Evolutionary conservation across 2,113 vertebrate species (phyloP).

Genomic region (Nothoprocta pentlandii): DNA sequence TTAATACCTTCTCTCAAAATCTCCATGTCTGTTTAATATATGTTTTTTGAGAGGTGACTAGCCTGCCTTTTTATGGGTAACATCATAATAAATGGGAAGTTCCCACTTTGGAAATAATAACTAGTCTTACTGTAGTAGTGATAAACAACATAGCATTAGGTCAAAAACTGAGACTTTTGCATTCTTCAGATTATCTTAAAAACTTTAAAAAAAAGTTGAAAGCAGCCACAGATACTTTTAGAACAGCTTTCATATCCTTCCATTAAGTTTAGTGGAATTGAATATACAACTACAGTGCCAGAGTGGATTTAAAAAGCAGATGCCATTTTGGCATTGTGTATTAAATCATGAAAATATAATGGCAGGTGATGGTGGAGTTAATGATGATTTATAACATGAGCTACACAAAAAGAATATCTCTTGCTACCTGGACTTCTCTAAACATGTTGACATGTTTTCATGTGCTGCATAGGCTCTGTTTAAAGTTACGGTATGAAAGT

Average conservation of each 20-base stretch:
- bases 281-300: not conserved
- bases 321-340: not conserved
- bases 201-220: not conserved
- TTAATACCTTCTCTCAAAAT: not conserved
- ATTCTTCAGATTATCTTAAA: not conserved
- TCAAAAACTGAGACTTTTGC: not conserved
- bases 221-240: not conserved
- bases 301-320: not conserved
- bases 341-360: not conserved
- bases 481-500: not conserved
- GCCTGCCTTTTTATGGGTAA: not conserved
- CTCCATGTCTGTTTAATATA: not conserved
- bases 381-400: not conserved
- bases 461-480: not conserved
- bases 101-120: not conserved
- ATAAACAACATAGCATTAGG: not conserved
- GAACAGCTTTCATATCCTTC: not conserved
- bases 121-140: not conserved
- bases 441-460: not conserved
- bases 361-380: not conserved
- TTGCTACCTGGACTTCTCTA: not conserved
- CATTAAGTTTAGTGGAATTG: not conserved
- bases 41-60: not conserved
- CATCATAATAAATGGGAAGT: not conserved
- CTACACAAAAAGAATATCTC: not conserved